These are phyloP conservation scores for Thrips palmi DNA, from an alignment of 1,140 invertebrate genomes.

Conservation along the genomic window DNA sequence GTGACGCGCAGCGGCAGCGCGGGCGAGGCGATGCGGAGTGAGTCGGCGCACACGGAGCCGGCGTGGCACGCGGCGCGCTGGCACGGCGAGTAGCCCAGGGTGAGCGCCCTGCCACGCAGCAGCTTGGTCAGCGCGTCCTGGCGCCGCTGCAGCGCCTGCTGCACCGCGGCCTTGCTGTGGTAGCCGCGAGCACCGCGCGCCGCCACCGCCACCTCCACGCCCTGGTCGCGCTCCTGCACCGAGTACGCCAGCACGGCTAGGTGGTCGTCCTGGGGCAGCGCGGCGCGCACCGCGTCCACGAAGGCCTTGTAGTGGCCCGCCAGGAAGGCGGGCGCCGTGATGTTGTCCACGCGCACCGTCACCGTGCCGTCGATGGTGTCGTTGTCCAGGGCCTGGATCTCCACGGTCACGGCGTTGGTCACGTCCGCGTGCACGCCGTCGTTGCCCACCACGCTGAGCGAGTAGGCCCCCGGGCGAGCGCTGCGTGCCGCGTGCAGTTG, in stretches of 20 bases:
- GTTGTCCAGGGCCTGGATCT: slow-evolving; percentile 65
- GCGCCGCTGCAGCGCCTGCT: slow-evolving; percentile 40
- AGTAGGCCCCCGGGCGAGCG: slow-evolving; percentile 40
- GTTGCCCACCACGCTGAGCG: slow-evolving; percentile 64
- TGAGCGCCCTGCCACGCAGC: slow-evolving; percentile 33
- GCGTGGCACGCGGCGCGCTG: slow-evolving; percentile 48
- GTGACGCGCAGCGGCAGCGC: too few relatives aligned
- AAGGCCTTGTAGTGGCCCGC: slow-evolving; percentile 52
- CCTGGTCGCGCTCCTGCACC: slow-evolving; percentile 41
- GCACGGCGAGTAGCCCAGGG: slow-evolving; percentile 56
- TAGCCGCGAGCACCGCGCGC: slow-evolving; percentile 32
- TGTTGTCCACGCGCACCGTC: slow-evolving; percentile 50
- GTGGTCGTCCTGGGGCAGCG: too few relatives aligned
- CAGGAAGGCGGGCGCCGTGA: slow-evolving; percentile 54
- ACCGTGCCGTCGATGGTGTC: slow-evolving; percentile 64
- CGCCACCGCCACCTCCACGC: slow-evolving; percentile 51
- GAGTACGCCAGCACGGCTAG: slow-evolving; percentile 58
- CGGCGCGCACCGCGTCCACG: too few relatives aligned
- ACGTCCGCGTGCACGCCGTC: slow-evolving; percentile 78
- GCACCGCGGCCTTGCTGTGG: slow-evolving; percentile 36
- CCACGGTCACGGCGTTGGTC: slow-evolving; percentile 59
- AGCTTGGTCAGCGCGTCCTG: slow-evolving; percentile 38
- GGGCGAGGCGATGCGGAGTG: slow-evolving; percentile 47
- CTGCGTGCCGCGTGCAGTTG: slow-evolving; percentile 53
- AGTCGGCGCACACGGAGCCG: slow-evolving; percentile 52